Evolutionary conservation across 1,140 invertebrate species (phyloP), one percentile per base, ranked within the genome.

Genomic region (Danaus melanippus): DNA sequence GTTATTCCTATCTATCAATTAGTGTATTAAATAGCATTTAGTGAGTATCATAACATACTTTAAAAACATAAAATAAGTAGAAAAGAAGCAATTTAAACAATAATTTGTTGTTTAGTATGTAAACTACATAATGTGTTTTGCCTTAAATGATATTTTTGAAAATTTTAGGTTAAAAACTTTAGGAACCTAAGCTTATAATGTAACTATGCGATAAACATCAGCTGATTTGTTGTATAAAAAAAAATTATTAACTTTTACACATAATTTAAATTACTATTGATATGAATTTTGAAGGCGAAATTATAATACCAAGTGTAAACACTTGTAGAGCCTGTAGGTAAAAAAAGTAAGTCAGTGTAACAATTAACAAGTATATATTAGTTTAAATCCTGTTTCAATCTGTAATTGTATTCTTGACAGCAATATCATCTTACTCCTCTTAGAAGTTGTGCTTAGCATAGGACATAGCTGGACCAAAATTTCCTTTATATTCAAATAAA

Each of bases 391-490:
- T 66, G 67, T 69, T 64, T 73, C 67, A 64, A 72, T 64, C 60
- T 60, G 49, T 61, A 61, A 67, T 65, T 57, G 56, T 56, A 64
- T 62, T 65, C 53, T 51, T 64, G 48, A 76, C 74, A 78, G 75
- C 76, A 75, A 77, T 77, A 77, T 77, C 59, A 67, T 69, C 58
- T 73, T 68, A 70, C 68, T 74, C 68, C 64, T 69, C 64, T 32
- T 81, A 84, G 74, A 70, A 76, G 67, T 76, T 83, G 74, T 74
- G 69, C 73, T 81, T 81, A 81, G 77, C 74, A 80, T 82, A 84
- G 80, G 70, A 76, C 75, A 82, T 84, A 84, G 83, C 80, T 84
- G 83, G 83, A 86, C 83, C 83, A 86, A 86, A 86, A 83, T 79
- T 82, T 79, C 75, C 66, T 79, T 80, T 83, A 64, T 75, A 76